These are phyloP conservation scores for Drosophila arizonae DNA, from an alignment of 1,140 invertebrate genomes.

Conservation along the genomic window DNA sequence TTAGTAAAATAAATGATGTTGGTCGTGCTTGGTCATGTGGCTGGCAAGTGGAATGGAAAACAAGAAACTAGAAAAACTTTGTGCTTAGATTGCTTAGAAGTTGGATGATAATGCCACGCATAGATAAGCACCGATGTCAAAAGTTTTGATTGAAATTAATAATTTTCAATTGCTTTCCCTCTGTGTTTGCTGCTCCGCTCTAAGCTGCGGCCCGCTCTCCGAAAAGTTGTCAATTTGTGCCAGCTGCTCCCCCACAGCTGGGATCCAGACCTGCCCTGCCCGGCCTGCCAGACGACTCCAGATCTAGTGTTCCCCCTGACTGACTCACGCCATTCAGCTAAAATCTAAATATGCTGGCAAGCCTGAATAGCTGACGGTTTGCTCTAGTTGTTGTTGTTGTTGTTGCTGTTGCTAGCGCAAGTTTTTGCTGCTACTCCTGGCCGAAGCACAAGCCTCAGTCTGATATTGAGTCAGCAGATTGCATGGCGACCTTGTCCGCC, in stretches of 20 bases:
- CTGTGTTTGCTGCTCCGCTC: not conserved
- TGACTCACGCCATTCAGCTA: conserved; percentile 40
- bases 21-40: conserved; percentile 19
- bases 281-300: not conserved
- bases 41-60: conserved; percentile 36
- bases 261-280: too few species aligned
- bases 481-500: conserved; percentile 17
- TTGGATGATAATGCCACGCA: conserved; percentile 57
- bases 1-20: conserved; percentile 65
- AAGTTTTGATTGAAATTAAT: conserved; percentile 78
- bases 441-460: conserved; percentile 21
- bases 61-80: conserved; percentile 48
- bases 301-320: conserved; percentile 7
- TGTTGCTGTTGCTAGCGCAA: conserved; percentile 30
- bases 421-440: conserved; percentile 39
- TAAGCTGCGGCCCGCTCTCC: not conserved
- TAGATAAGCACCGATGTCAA: conserved; percentile 69
- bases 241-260: conserved; percentile 25
- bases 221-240: conserved; percentile 62
- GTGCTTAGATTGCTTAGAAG: conserved; percentile 42
- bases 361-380: conserved; percentile 49
- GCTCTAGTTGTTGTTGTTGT: too few species aligned
- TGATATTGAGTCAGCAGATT: conserved; percentile 67
- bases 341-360: conserved; percentile 65
- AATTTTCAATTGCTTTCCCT: conserved; percentile 63